These are phyloP conservation scores for Drosophila sordidapex DNA, from an alignment of 2,888 invertebrate genomes.

Conservation along the genomic window DNA sequence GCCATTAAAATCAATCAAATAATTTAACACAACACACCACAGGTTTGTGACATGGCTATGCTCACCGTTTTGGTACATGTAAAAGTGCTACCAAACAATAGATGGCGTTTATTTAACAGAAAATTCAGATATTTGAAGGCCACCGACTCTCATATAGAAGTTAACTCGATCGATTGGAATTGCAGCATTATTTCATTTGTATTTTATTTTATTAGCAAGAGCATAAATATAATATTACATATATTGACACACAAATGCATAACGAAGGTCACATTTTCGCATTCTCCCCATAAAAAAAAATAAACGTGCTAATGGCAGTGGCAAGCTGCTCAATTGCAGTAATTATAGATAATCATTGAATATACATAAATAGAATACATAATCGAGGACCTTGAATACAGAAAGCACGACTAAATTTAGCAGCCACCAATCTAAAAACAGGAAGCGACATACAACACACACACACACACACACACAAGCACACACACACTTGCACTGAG, in stretches of 20 bases:
- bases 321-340: constrained; percentile 43
- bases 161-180: background rate
- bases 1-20: background rate
- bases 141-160: no score
- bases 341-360: constrained; percentile 45
- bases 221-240: background rate
- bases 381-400: constrained; percentile 36
- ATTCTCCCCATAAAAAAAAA: constrained; percentile 16
- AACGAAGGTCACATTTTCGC: constrained; percentile 15
- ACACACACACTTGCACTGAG: background rate
- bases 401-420: constrained; percentile 43
- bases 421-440: background rate
- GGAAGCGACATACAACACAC: background rate
- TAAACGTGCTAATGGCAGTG: constrained; percentile 48
- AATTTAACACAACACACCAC: constrained; percentile 8
- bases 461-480: background rate
- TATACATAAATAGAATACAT: constrained; percentile 3
- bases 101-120: constrained; percentile 11
- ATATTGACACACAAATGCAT: constrained; percentile 1
- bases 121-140: background rate
- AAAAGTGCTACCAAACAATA: background rate
- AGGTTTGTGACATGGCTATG: constrained; percentile 7
- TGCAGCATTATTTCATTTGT: background rate
- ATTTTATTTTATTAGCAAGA: background rate
- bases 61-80: no score